Base-by-base conservation (phyloP, 2,797 vertebrate genomes). In the Mormyrus hasselquistii region DNA sequence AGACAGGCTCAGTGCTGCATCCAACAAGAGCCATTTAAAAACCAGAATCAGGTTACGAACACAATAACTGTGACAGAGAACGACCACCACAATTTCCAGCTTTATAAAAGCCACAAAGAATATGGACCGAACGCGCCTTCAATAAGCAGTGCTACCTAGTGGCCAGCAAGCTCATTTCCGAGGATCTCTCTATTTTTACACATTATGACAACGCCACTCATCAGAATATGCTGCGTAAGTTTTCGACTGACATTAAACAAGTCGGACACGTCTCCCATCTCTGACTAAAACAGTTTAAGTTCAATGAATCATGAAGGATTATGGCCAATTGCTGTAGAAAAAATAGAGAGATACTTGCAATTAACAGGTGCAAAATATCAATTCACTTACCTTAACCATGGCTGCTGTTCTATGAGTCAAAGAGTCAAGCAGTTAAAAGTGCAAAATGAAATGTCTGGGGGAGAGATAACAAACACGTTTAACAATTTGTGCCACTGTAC, bases 301-400 rank as follows among this genome's bases (percentile, higher is more conserved):
- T 79, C 73, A 79, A 44, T 9, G 16, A 79, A 79, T 79, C 14
- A 79, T n/a, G 41, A 19, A 79, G 73, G 38, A 47, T n/a, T 79
- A 79, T 47, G 73, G 38, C 41, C 41, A n/a, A 22, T 2, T 47
- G 41, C 38, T n/a, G 16, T 44, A 79, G 38, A 79, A n/a, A 6
- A 9, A 47, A 79, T 29, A 4, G 14, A 29, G 16, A 41, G 25
- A 9, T 47, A 55, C 57, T 47, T 57, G 34, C 34, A 19, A 52
- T 16, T 5, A 88, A 76, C 53, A 47, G 34, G 12, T 73, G 25
- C 14, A 22, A 44, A 84, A 88, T 41, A 8, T 52, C 12, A 62
- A 16, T 22, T 65, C 55, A 22, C 89, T 90, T 90, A 93, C 92
- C 90, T 92, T 92, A 84, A 88, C 92, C 92, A 93, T 93, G 83